Evolutionary conservation across 2,888 invertebrate genomes (phyloP).

Genomic region (Melangyna quadrimaculata): DNA sequence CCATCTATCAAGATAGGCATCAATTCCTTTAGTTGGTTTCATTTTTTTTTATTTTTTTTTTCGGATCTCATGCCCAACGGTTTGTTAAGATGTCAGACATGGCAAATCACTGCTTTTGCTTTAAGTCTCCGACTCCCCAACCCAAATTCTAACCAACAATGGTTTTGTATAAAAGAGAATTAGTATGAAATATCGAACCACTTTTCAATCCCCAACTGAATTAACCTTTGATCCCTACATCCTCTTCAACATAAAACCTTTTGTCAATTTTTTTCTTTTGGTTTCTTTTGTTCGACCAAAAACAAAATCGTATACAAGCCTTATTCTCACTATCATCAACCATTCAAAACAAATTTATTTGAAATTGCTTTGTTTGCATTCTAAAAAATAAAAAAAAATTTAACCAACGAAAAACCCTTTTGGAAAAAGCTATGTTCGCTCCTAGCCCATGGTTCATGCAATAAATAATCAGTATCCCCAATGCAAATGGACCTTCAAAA

Average conservation of each 20-base stretch:
- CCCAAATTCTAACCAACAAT: no score
- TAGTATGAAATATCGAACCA: slow-evolving; percentile 56
- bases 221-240: slow-evolving; percentile 24
- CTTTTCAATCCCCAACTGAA: slow-evolving; percentile 17
- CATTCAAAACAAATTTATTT: slow-evolving; percentile 59
- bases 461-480: slow-evolving; percentile 65
- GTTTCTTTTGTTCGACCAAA: neutral
- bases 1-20: slow-evolving; percentile 43
- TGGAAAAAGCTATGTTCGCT: neutral
- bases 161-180: slow-evolving; percentile 3
- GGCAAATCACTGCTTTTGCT: slow-evolving; percentile 47
- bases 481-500: slow-evolving; percentile 57
- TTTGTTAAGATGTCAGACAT: slow-evolving; percentile 58
- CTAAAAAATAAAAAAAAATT: neutral
- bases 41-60: neutral
- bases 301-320: neutral
- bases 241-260: slow-evolving; percentile 32
- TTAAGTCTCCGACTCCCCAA: no score
- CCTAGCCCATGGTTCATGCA: slow-evolving; percentile 31
- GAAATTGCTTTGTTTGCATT: slow-evolving; percentile 51
- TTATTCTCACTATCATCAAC: neutral
- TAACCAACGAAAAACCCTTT: neutral
- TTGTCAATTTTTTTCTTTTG: slow-evolving; percentile 14
- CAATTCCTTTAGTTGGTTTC: slow-evolving; percentile 2
- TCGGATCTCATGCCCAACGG: neutral